Evolutionary conservation across 2,888 invertebrate genomes (phyloP).

Genomic region (Trisateles emortualis): DNA sequence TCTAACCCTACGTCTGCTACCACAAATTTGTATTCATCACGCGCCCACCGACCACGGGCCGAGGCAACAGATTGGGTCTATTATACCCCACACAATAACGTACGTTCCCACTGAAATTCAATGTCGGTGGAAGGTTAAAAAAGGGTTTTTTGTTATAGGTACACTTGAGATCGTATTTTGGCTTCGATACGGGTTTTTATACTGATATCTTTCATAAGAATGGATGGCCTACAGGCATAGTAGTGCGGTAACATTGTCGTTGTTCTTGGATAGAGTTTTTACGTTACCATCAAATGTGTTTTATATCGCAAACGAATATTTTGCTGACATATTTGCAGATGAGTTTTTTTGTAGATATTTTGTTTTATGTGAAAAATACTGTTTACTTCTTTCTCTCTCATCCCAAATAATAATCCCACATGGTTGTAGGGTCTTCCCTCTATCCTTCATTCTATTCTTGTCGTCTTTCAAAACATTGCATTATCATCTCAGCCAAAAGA

Average conservation of each 20-base stretch:
- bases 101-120: constrained; percentile 56
- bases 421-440: no score
- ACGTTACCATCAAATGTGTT: background rate
- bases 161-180: constrained; percentile 38
- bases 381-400: no score
- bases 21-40: constrained; percentile 52
- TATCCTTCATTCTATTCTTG: no score
- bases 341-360: constrained; percentile 3
- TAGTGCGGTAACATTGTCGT: constrained; percentile 23
- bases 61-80: constrained; percentile 53
- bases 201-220: constrained; percentile 23
- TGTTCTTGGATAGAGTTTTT: constrained; percentile 10
- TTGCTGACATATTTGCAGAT: constrained; percentile 1
- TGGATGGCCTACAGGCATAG: constrained; percentile 16
- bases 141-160: constrained; percentile 47
- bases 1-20: constrained; percentile 33
- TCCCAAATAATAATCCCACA: no score
- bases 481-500: no score
- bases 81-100: constrained; percentile 53
- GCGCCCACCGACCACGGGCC: constrained; percentile 35
- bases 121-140: constrained; percentile 51
- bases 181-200: constrained; percentile 27
- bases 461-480: no score
- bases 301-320: constrained; percentile 4
- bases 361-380: no score